Conservation (phyloP, 2,113 vertebrate genomes). For the Corythoichthys intestinalis region DNA sequence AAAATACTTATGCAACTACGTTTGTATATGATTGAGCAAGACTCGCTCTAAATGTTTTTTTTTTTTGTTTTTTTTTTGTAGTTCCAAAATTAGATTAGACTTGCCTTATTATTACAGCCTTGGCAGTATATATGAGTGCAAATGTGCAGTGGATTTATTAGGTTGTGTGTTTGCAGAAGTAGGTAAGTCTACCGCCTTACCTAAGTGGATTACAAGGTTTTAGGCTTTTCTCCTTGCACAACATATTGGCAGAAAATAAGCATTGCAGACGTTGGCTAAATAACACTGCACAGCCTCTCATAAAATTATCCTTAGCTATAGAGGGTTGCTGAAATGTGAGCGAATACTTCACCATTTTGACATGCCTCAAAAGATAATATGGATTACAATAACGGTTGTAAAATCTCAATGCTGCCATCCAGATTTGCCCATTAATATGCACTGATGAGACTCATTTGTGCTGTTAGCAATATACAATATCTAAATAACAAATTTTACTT, state of each 20-base stretch:
- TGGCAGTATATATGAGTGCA: conserved; percentile 34
- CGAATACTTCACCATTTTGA: conserved; percentile 74
- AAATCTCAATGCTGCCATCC: conserved; percentile 72
- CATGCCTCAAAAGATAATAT: conserved; percentile 76
- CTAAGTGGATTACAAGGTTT: conserved; percentile 74
- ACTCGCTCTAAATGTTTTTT: too few relatives aligned
- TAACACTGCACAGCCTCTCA: conserved; percentile 62
- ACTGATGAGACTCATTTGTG: conserved; percentile 74
- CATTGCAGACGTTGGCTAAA: conserved; percentile 65
- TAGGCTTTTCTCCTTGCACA: conserved; percentile 72
- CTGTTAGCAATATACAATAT: conserved; percentile 67
- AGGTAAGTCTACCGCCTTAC: conserved; percentile 64
- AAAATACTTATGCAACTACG: too few relatives aligned
- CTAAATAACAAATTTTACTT: conserved; percentile 75
- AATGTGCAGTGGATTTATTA: conserved; percentile 60
- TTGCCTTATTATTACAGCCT: conserved; percentile 33
- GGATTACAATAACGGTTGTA: conserved; percentile 73
- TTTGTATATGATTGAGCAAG: too few relatives aligned
- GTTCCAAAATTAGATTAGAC: conserved; percentile 39
- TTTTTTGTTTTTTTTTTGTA: conserved; percentile 37
- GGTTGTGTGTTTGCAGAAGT: conserved; percentile 63
- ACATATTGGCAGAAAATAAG: conserved; percentile 72
- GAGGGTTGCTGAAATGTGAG: conserved; percentile 73
- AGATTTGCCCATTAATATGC: conserved; percentile 78
- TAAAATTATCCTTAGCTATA: conserved; percentile 66